Conservation (phyloP, 2,888 invertebrate species). For the Tolmerus cingulatus region DNA sequence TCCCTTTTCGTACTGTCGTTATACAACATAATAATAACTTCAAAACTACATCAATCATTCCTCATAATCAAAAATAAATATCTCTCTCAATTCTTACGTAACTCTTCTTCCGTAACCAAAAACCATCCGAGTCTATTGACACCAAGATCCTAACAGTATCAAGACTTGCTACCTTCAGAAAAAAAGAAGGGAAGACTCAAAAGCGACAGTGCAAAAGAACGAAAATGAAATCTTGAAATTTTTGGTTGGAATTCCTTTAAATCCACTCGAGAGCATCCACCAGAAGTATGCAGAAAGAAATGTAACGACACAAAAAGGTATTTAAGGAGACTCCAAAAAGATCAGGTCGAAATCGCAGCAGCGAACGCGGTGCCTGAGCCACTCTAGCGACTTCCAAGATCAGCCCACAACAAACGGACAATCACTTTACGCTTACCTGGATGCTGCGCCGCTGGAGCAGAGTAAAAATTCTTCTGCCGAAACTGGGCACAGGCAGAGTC, state of each 20-base stretch:
- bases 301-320: constrained; percentile 23
- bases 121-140: not conserved
- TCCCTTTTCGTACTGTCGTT: not conserved
- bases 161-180: not conserved
- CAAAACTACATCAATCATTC: not conserved
- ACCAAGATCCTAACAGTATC: not conserved
- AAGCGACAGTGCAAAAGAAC: not conserved
- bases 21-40: not conserved
- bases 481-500: not conserved
- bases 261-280: not conserved
- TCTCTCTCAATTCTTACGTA: not conserved
- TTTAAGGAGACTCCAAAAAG: constrained; percentile 10
- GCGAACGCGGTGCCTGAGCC: not conserved
- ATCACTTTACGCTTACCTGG: constrained; percentile 7
- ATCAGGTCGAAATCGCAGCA: not conserved
- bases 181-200: not conserved
- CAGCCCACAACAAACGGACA: constrained; percentile 22
- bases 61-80: not conserved
- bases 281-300: constrained; percentile 10
- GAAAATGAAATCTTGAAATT: not conserved
- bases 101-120: not conserved
- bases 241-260: constrained; percentile 5
- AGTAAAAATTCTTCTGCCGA: constrained; percentile 3
- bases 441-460: not conserved
- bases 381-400: not conserved